Percentiles rank a stretch among this genome's conserved stretches.
phyloP scores from a whole-genome alignment of 2,888 invertebrate species.

The Protodeltote pygarga region DNA sequence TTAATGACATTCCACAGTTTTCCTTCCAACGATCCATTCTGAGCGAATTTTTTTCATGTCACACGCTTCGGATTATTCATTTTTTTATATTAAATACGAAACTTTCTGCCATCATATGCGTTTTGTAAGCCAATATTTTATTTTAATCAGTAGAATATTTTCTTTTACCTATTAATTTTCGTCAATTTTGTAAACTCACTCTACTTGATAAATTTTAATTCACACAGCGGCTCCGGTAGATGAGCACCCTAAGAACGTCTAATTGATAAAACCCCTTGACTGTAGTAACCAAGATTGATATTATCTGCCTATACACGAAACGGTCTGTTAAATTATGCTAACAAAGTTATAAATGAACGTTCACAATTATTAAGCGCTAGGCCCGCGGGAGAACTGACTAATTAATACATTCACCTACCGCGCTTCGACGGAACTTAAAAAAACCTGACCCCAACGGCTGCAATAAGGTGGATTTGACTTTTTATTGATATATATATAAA shows the following conservation, averaged over 20 bases:
- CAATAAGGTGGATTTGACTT: constrained; percentile 81
- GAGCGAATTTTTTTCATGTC: constrained; percentile 74
- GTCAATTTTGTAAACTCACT: constrained; percentile 15
- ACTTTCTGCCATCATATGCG: constrained; percentile 5
- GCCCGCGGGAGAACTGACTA: constrained; percentile 63
- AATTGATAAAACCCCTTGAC: constrained; percentile 53
- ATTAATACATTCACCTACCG: constrained; percentile 84
- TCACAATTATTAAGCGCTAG: constrained; percentile 65
- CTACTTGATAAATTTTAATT: constrained; percentile 39
- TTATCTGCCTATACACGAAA: constrained; percentile 60
- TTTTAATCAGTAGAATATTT: too few relatives aligned
- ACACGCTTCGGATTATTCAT: constrained; percentile 59
- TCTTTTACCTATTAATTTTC: constrained; percentile 12
- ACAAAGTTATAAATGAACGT: constrained; percentile 73
- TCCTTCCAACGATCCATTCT: constrained; percentile 74
- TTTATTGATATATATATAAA: constrained; percentile 76
- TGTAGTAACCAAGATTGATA: constrained; percentile 48
- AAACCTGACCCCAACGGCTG: constrained; percentile 81
- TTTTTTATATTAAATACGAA: constrained; percentile 18
- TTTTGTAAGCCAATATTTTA: too few relatives aligned
- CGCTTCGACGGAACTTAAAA: constrained; percentile 70
- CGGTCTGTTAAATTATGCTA: constrained; percentile 73
- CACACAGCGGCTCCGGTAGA: constrained; percentile 45
- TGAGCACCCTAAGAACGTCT: constrained; percentile 49
- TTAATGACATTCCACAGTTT: constrained; percentile 84